A percentile compares a stretch with the other conserved stretches of the same genome.
These are phyloP conservation scores for Ondatra zibethicus DNA, from an alignment of 2,113 vertebrate species.

Conservation along the genomic window DNA sequence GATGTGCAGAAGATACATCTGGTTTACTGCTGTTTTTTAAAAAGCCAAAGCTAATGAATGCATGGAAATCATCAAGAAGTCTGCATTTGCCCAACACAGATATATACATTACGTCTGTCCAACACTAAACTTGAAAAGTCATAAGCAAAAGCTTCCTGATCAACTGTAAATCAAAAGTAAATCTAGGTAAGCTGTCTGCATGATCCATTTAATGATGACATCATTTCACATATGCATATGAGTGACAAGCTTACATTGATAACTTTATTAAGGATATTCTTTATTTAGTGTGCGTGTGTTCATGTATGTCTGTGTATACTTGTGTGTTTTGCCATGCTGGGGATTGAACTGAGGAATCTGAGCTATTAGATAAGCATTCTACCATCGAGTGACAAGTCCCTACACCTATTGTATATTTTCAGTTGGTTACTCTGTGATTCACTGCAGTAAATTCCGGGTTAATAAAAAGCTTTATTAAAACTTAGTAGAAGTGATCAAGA, in stretches of 20 bases:
- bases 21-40: not conserved
- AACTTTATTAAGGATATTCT: not conserved
- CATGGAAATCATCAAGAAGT: not conserved
- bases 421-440: not conserved
- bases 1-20: not conserved
- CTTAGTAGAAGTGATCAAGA: not conserved
- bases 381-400: not conserved
- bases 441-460: not conserved
- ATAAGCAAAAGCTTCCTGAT: not conserved
- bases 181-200: not conserved
- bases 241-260: not conserved
- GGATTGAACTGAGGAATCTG: not conserved
- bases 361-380: not conserved
- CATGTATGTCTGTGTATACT: not conserved
- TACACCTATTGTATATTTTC: not conserved
- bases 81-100: not conserved
- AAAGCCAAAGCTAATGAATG: not conserved
- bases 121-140: constrained; percentile 22
- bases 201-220: not conserved
- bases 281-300: not conserved
- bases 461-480: constrained; percentile 32
- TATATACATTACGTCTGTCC: not conserved
- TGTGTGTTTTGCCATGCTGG: not conserved
- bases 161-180: not conserved
- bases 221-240: constrained; percentile 20